Conservation (phyloP, 1,140 invertebrate species). For the Penaeus indicus region DNA sequence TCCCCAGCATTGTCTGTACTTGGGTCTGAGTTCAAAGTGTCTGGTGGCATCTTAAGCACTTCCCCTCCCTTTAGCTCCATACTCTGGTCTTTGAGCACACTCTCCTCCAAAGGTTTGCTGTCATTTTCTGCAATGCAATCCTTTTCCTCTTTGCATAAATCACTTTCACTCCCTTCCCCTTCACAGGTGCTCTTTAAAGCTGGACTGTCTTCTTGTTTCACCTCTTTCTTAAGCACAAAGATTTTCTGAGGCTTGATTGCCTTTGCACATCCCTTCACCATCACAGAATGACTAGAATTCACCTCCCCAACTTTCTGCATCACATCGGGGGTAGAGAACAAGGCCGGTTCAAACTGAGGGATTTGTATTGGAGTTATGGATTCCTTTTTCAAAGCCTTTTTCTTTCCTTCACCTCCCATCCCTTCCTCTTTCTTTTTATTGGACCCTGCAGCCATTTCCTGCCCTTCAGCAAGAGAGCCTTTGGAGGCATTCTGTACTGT, state of each 20-base stretch:
- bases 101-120: no score
- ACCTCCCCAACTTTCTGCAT: conserved; percentile 45
- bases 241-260: conserved; percentile 27
- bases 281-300: conserved; percentile 8
- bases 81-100: no score
- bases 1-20: not conserved
- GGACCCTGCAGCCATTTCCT: not conserved
- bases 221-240: conserved; percentile 33
- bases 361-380: conserved; percentile 31
- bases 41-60: no score
- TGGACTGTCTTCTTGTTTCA: not conserved
- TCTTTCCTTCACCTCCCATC: not conserved
- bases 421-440: not conserved
- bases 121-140: not conserved
- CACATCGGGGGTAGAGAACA: conserved; percentile 45
- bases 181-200: not conserved
- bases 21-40: no score
- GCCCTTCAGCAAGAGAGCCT: not conserved
- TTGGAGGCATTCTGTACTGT: not conserved
- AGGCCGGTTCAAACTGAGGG: conserved; percentile 34
- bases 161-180: not conserved
- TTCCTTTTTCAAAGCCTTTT: conserved; percentile 40
- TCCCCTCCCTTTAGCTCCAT: no score
- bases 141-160: not conserved
- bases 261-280: conserved; percentile 43